A percentile compares a stretch with the other conserved stretches of the same genome.
These are phyloP conservation scores for Anguilla megastoma DNA, from an alignment of 2,797 vertebrate species.

Conservation along the genomic window DNA sequence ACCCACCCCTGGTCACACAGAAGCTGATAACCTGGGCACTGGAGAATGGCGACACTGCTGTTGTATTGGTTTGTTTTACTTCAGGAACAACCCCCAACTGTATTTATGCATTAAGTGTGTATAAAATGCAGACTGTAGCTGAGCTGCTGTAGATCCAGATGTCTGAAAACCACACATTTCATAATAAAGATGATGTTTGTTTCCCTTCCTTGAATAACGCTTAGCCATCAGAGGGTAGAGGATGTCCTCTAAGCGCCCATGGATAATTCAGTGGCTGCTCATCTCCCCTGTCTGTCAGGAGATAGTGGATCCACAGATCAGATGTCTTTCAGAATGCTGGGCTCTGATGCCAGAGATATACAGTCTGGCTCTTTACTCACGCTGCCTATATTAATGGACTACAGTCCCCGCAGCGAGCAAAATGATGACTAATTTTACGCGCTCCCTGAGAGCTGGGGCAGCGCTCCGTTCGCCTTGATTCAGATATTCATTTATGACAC, in stretches of 20 bases:
- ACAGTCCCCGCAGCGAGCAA: neutral
- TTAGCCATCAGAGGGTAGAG: neutral
- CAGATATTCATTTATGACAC: neutral
- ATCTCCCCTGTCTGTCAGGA: neutral
- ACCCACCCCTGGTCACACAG: neutral
- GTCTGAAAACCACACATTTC: neutral
- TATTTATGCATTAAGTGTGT: neutral
- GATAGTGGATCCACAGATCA: constrained; percentile 13
- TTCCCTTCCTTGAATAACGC: neutral
- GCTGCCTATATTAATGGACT: neutral
- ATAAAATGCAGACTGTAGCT: neutral
- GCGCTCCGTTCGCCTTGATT: neutral
- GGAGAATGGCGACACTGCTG: neutral
- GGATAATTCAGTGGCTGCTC: neutral
- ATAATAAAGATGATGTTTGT: neutral
- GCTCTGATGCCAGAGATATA: neutral
- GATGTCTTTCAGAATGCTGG: neutral
- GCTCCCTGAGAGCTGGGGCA: neutral
- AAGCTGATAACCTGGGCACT: neutral
- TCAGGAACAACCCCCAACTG: neutral
- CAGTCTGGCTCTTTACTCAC: neutral
- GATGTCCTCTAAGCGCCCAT: neutral
- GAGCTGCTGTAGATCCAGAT: neutral
- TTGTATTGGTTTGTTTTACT: neutral
- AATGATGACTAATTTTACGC: neutral